Evolutionary conservation across 2,888 invertebrate genomes (phyloP), one percentile per base, ranked within the genome.

Genomic region (Saturnia japonica): DNA sequence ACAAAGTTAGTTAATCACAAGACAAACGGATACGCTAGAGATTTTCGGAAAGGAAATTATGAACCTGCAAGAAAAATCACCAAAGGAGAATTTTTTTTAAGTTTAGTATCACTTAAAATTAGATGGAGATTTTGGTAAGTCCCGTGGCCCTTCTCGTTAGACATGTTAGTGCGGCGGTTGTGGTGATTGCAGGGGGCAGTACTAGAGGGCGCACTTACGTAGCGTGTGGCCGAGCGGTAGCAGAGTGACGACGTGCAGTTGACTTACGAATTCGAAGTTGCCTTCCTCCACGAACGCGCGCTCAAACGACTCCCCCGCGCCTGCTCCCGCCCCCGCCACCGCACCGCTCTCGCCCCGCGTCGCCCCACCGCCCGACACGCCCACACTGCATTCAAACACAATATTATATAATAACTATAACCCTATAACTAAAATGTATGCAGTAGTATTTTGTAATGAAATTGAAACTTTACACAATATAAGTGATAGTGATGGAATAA

Each of bases 261-360:
- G 91, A 93, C 93, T 94, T 92, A 94, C 93, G 86, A 94, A 94
- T 89, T 94, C 93, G 78, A 93, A 91, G 88, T 93, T 93, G 70
- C 93, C 93, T 68, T 91, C 92, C 79, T 91, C 92, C 69, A 90
- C 87, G 75, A 89, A 82, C 22, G 91, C 89, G 66, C 90, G 85
- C 73, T 87, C 88, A 75, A 83, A 78, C 71, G 84, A 81, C 42
- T 80, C 69, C 83, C 82, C 0, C 79, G 78, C 77, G 71, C 40
- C 74, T 78, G 3, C 77, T 68, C 40, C 79, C 28, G 72, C 62
- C 19, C 47, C 47, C 69, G 72, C 74, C 40, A 67, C 74, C 67
- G 72, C 77, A 68, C 72, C 69, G 42, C 68, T 74, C 72, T 78
- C 83, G 73, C 70, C 72, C 74, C 79, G 83, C 73, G 71, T 25